A percentile compares a stretch with the other conserved stretches of the same genome.
These are phyloP conservation scores for Rhyacophila evoluta DNA, from an alignment of 2,888 invertebrate genomes.

Conservation along the genomic window DNA sequence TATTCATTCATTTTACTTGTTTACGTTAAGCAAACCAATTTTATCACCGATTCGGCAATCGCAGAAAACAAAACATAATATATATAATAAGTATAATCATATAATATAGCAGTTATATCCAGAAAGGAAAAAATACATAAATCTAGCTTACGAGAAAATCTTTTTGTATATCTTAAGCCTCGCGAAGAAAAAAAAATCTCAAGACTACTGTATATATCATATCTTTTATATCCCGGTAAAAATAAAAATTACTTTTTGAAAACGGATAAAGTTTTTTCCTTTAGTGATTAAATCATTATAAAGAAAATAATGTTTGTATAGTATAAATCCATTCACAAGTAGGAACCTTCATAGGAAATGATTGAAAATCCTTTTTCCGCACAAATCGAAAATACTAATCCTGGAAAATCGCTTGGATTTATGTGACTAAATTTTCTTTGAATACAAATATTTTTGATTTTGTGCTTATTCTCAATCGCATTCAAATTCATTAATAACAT, in stretches of 20 bases:
- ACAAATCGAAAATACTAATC: too few species aligned
- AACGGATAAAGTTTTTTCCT: neutral
- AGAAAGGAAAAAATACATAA: neutral
- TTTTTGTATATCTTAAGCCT: slow-evolving; percentile 3
- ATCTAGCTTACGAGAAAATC: neutral
- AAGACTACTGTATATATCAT: neutral
- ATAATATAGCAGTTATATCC: neutral
- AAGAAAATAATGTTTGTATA: too few species aligned
- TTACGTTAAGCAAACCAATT: too few species aligned
- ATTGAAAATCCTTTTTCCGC: too few species aligned
- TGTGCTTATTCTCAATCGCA: too few species aligned
- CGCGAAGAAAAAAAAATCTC: neutral
- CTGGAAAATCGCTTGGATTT: too few species aligned
- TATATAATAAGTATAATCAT: neutral
- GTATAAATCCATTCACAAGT: too few species aligned
- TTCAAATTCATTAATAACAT: too few species aligned
- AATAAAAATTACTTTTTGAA: neutral
- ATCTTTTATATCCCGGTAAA: neutral
- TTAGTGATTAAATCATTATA: neutral
- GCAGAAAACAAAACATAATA: neutral
- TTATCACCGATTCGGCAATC: neutral
- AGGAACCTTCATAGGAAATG: too few species aligned
- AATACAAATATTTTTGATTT: too few species aligned
- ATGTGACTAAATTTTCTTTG: too few species aligned
- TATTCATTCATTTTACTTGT: too few species aligned